phyloP scores from a whole-genome alignment of 2,888 invertebrate species.

The Caenorhabditis wallacei region DNA sequence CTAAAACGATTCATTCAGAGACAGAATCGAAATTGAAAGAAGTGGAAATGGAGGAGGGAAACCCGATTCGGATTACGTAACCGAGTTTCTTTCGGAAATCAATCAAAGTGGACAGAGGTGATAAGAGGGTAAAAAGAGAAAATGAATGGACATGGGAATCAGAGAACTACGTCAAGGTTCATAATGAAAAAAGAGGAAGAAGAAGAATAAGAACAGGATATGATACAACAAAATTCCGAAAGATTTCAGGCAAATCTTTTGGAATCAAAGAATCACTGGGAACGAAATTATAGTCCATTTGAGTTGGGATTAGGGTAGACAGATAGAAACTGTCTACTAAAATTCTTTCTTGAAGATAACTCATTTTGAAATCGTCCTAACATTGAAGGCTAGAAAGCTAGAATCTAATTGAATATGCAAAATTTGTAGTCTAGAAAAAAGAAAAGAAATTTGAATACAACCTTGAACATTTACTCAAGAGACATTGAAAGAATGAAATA shows the following conservation, averaged over 20 bases:
- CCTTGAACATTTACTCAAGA: too few relatives aligned
- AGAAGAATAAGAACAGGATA: background rate
- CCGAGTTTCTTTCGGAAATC: slow-evolving; percentile 52
- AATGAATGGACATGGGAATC: slow-evolving; percentile 52
- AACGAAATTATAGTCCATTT: too few relatives aligned
- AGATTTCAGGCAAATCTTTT: background rate
- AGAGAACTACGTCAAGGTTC: slow-evolving; percentile 33
- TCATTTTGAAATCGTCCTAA: too few relatives aligned
- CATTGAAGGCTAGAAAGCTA: too few relatives aligned
- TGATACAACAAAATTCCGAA: background rate
- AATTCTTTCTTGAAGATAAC: too few relatives aligned
- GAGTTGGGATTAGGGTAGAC: too few relatives aligned
- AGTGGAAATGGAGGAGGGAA: slow-evolving; percentile 18
- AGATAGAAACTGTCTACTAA: too few relatives aligned
- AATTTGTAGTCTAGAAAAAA: too few relatives aligned
- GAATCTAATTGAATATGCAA: too few relatives aligned
- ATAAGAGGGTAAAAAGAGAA: slow-evolving; percentile 44
- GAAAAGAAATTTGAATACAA: too few relatives aligned
- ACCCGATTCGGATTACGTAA: slow-evolving; percentile 57
- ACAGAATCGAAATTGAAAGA: slow-evolving; percentile 55
- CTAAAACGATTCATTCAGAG: slow-evolving; percentile 44
- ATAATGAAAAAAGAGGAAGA: background rate
- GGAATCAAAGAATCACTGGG: too few relatives aligned
- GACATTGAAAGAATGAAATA: too few relatives aligned
- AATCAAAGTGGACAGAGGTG: slow-evolving; percentile 51